These are phyloP conservation scores for Eristalinus sepulchralis DNA, from an alignment of 2,888 invertebrate genomes.

Conservation along the genomic window DNA sequence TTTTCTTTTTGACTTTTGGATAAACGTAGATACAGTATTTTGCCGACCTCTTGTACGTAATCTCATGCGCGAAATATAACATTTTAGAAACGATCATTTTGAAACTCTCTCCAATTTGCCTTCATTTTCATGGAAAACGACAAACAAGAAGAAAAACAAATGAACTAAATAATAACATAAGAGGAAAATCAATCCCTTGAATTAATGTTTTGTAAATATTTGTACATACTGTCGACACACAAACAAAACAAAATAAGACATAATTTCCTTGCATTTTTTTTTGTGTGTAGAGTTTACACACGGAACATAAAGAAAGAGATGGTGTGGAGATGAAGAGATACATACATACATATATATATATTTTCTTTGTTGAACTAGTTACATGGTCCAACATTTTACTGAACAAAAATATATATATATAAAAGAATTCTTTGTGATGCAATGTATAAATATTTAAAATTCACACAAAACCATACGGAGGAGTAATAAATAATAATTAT, in stretches of 20 bases:
- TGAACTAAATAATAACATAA: background rate
- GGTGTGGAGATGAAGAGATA: background rate
- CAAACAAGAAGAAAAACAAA: background rate
- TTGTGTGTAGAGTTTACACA: background rate
- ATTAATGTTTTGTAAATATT: conserved; percentile 37
- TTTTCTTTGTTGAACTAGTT: conserved; percentile 17
- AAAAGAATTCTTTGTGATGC: conserved; percentile 45
- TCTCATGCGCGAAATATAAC: background rate
- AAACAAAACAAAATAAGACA: background rate
- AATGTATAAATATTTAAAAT: conserved; percentile 31
- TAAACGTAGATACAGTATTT: background rate
- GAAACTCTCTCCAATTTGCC: conserved; percentile 23
- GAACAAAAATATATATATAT: background rate
- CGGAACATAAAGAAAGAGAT: background rate
- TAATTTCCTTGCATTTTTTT: conserved; percentile 21
- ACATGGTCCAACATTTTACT: conserved; percentile 20
- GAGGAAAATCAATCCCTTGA: background rate
- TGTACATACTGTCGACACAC: conserved; percentile 35
- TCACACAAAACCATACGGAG: background rate
- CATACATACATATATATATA: background rate
- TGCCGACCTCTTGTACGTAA: conserved; percentile 32
- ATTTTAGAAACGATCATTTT: conserved; percentile 4
- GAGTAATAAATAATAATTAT: background rate
- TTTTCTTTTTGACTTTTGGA: background rate
- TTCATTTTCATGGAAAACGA: background rate